These are phyloP conservation scores for Cephus sareptanus DNA, from an alignment of 2,888 invertebrate species.

Conservation along the genomic window DNA sequence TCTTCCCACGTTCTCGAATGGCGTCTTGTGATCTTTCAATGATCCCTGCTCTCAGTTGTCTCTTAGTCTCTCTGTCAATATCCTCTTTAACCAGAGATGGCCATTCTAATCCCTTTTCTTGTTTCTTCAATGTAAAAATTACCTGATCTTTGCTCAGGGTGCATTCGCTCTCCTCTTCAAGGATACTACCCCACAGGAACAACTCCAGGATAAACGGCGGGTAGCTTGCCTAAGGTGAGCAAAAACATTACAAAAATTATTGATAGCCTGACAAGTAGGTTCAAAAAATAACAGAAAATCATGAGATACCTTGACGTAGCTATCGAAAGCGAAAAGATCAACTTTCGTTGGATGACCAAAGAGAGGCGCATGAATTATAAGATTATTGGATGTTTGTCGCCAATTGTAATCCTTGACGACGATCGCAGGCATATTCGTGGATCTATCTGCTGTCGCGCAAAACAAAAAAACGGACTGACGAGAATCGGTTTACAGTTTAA, in stretches of 20 bases:
- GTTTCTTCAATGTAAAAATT: slow-evolving; percentile 76
- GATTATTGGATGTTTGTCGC: slow-evolving; percentile 74
- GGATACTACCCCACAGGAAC: slow-evolving; percentile 73
- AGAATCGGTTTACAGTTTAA: neutral
- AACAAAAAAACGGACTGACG: neutral
- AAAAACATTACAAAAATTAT: slow-evolving; percentile 4
- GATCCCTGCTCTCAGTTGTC: slow-evolving; percentile 70
- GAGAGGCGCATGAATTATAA: slow-evolving; percentile 76
- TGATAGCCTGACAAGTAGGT: slow-evolving; percentile 1
- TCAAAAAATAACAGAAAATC: neutral
- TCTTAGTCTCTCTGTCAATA: slow-evolving; percentile 71
- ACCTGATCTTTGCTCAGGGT: slow-evolving; percentile 73
- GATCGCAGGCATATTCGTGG: slow-evolving; percentile 72
- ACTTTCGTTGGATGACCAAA: slow-evolving; percentile 74
- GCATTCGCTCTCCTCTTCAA: slow-evolving; percentile 74
- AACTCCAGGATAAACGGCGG: slow-evolving; percentile 81
- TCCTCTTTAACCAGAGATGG: slow-evolving; percentile 68
- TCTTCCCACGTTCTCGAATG: slow-evolving; percentile 70
- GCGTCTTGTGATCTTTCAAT: slow-evolving; percentile 70
- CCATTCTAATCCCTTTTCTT: slow-evolving; percentile 69
- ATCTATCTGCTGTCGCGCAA: neutral
- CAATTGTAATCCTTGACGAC: slow-evolving; percentile 80
- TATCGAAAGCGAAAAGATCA: slow-evolving; percentile 76
- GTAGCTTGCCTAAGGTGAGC: slow-evolving; percentile 70
- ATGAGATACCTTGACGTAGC: slow-evolving; percentile 74